These are phyloP conservation scores for Amyelois transitella DNA, from an alignment of 1,140 invertebrate genomes.

Conservation along the genomic window DNA sequence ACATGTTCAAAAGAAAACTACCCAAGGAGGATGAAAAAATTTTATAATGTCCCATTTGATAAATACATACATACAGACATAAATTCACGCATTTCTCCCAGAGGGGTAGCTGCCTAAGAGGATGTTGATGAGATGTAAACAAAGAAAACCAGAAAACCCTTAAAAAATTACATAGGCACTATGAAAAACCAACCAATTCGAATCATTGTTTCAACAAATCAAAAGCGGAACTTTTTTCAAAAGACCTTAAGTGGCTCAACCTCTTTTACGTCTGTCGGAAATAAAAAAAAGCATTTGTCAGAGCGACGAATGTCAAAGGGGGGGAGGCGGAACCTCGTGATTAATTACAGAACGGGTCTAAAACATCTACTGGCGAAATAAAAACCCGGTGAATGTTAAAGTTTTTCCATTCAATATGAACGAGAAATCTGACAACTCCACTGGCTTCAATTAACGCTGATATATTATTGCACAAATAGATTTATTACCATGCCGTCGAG, in stretches of 20 bases:
- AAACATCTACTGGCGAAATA: neutral
- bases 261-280: neutral
- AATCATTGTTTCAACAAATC: neutral
- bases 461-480: too few species aligned
- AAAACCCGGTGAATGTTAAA: neutral
- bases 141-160: neutral
- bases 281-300: conserved; percentile 11
- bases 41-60: too few species aligned
- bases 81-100: too few species aligned
- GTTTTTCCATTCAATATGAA: neutral
- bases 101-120: too few species aligned
- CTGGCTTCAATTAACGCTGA: neutral
- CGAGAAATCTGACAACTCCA: neutral
- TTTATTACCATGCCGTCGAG: too few species aligned
- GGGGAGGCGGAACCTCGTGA: neutral
- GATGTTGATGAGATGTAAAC: too few species aligned
- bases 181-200: neutral
- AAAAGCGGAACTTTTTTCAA: neutral
- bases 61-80: too few species aligned
- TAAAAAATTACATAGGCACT: too few species aligned
- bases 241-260: neutral
- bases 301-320: conserved; percentile 7
- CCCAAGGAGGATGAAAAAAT: too few species aligned
- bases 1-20: too few species aligned
- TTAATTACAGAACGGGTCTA: conserved; percentile 5